A percentile compares a stretch with the other conserved stretches of the same genome.
phyloP scores from a whole-genome alignment of 1,140 invertebrate genomes.

The Pseudomyrmex cubaensis region DNA sequence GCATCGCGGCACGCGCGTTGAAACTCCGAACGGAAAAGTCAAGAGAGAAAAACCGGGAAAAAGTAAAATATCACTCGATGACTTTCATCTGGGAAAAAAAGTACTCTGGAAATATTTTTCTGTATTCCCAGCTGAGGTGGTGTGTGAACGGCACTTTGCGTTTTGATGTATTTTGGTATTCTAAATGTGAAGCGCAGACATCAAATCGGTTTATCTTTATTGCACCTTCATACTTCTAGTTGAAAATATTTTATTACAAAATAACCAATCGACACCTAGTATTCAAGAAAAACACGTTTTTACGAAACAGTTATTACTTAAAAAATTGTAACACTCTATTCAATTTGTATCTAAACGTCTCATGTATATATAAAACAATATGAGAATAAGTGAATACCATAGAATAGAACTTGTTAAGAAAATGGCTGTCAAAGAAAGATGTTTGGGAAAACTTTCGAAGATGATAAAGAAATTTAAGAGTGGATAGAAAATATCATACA shows the following conservation, averaged over 20 bases:
- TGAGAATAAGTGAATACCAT: neutral
- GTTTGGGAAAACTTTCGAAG: neutral
- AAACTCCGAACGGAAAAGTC: slow-evolving; percentile 8
- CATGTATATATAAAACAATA: neutral
- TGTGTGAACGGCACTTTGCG: neutral
- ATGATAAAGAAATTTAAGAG: slow-evolving; percentile 6
- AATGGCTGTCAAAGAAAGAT: neutral
- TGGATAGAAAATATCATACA: slow-evolving; percentile 3
- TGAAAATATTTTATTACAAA: no score
- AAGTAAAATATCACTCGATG: slow-evolving; percentile 41
- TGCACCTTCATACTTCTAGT: no score
- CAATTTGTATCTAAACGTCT: neutral
- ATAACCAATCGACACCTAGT: no score
- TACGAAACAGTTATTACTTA: neutral
- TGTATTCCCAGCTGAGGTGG: neutral
- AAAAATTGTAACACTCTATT: neutral
- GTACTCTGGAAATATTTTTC: slow-evolving; percentile 9
- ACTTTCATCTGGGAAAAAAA: slow-evolving; percentile 8
- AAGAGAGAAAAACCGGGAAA: slow-evolving; percentile 5
- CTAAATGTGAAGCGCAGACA: neutral
- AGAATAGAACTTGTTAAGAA: slow-evolving; percentile 6
- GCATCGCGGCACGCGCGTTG: slow-evolving; percentile 30
- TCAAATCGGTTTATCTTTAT: neutral
- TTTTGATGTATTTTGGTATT: neutral
- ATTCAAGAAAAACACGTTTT: no score